Evolutionary conservation across 2,888 invertebrate species (phyloP), one percentile per base, ranked within the genome.

Genomic region (Amitus sp.): DNA sequence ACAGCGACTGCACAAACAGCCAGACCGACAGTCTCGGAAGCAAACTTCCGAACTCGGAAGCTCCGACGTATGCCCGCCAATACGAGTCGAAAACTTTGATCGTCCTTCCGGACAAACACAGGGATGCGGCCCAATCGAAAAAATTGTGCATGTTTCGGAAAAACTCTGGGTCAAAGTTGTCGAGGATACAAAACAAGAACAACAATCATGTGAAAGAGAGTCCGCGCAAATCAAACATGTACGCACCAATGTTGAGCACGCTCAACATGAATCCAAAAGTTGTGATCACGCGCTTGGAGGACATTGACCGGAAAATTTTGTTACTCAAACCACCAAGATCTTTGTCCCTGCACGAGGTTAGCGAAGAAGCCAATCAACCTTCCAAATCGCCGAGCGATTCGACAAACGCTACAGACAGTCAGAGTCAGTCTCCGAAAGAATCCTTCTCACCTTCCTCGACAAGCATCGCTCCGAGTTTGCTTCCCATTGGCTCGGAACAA

Each of bases 51-150:
- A n/a, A n/a, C n/a, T n/a, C n/a, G n/a, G n/a, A n/a, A n/a, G n/a
- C n/a, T n/a, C n/a, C n/a, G n/a, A n/a, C n/a, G n/a, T n/a, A n/a
- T n/a, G n/a, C n/a, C n/a, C n/a, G n/a, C n/a, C n/a, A n/a, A n/a
- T n/a, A 70, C 37, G 4, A 37, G 23, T 23, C 23, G 23, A 23
- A 23, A 23, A 23, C 23, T n/a, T n/a, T n/a, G n/a, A n/a, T n/a
- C n/a, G n/a, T n/a, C n/a, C n/a, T n/a, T n/a, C n/a, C n/a, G n/a
- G 81, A 82, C 43, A 82, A 81, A 53, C 73, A 79, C 2, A 82
- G 85, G 62, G 85, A 86, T 71, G 86, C 86, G 1, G 82, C 83
- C 12, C 85, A 85, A 4, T 74, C 86, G 2, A 86, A 85, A 73
- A 83, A 84, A 2, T 71, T 86, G 39, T 74, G 86, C 57, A 85